Percentiles rank a stretch among this genome's conserved stretches.
phyloP scores from a whole-genome alignment of 2,797 vertebrate species.

The Neoniphon sammara region DNA sequence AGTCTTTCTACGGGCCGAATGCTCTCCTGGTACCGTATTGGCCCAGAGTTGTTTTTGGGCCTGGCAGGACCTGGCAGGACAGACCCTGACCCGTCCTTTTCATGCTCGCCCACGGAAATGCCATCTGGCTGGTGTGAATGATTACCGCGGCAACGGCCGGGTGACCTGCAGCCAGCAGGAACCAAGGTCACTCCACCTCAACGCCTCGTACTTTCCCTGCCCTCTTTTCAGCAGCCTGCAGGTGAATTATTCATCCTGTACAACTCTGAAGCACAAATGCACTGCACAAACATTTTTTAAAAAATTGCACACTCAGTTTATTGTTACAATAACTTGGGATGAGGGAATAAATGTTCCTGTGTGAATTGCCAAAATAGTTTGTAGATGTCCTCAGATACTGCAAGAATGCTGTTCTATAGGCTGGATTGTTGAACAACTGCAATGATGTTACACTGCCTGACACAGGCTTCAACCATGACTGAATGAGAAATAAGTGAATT shows the following conservation, averaged over 20 bases:
- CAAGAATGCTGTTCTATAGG: not conserved
- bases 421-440: conserved; percentile 34
- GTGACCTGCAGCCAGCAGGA: conserved; percentile 84
- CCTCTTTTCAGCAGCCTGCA: conserved; percentile 80
- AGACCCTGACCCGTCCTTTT: conserved; percentile 87
- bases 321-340: conserved; percentile 62
- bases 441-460: conserved; percentile 47
- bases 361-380: conserved; percentile 43
- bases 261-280: conserved; percentile 59
- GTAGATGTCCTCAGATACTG: conserved; percentile 29
- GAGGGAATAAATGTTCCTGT: conserved; percentile 55
- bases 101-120: conserved; percentile 84
- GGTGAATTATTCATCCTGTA: conserved; percentile 81
- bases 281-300: conserved; percentile 53
- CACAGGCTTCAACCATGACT: conserved; percentile 49
- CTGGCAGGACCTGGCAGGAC: conserved; percentile 81
- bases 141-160: conserved; percentile 85
- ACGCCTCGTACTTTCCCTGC: conserved; percentile 76
- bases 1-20: conserved; percentile 27
- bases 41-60: conserved; percentile 77
- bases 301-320: conserved; percentile 58
- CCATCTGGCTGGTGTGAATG: conserved; percentile 90
- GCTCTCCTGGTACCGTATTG: conserved; percentile 68
- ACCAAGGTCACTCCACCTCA: conserved; percentile 86
- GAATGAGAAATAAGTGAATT: conserved; percentile 61